Conservation (phyloP, 2,888 invertebrate species). For the Galeopsomyia nigrocyanea region DNA sequence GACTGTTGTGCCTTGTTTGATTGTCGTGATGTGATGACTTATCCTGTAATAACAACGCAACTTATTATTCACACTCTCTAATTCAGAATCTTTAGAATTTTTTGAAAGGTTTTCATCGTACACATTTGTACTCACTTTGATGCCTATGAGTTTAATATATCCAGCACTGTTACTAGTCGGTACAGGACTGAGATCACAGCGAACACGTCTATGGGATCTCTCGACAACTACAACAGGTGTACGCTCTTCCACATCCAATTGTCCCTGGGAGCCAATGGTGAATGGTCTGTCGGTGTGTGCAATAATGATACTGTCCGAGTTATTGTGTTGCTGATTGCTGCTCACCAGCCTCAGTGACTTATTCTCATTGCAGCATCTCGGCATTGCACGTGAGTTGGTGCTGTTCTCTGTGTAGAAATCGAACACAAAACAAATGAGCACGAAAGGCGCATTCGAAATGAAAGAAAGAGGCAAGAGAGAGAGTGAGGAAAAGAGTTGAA, state of each 20-base stretch:
- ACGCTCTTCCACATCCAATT: slow-evolving; percentile 62
- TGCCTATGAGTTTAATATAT: slow-evolving; percentile 61
- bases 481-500: too few relatives aligned
- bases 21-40: slow-evolving; percentile 61
- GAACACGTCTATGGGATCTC: slow-evolving; percentile 65
- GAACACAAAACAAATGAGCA: too few relatives aligned
- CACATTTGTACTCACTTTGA: slow-evolving; percentile 63
- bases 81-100: too few relatives aligned
- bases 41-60: slow-evolving; percentile 53
- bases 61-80: too few relatives aligned
- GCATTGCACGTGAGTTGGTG: slow-evolving; percentile 64
- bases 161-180: slow-evolving; percentile 62
- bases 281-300: slow-evolving; percentile 48
- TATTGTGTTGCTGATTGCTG: slow-evolving; percentile 59
- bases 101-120: not conserved
- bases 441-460: too few relatives aligned
- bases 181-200: slow-evolving; percentile 66
- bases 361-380: slow-evolving; percentile 68
- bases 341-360: slow-evolving; percentile 66
- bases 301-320: slow-evolving; percentile 55
- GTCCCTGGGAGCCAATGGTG: slow-evolving; percentile 61
- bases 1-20: slow-evolving; percentile 60
- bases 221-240: slow-evolving; percentile 61
- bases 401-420: slow-evolving; percentile 47
- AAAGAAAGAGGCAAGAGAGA: too few relatives aligned